Percentiles rank a stretch among this genome's conserved stretches.
phyloP scores from a whole-genome alignment of 2,113 vertebrate genomes.

The Syngnathus typhle region DNA sequence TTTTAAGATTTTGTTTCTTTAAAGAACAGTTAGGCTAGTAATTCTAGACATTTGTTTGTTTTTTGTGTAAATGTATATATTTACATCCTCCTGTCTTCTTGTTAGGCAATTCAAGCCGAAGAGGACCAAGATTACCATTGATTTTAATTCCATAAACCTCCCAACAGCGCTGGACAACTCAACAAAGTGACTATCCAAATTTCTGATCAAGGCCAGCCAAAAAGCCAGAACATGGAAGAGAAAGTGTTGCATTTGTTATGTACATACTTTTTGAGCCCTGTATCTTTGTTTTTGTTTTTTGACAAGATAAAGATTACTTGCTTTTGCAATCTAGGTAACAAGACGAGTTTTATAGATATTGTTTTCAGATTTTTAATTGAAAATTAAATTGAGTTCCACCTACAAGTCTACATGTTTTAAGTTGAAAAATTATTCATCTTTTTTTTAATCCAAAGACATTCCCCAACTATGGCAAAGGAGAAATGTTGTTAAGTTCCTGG shows the following conservation, averaged over 20 bases:
- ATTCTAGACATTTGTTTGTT: neutral
- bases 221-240: neutral
- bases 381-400: neutral
- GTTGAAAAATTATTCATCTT: neutral
- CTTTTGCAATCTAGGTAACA: neutral
- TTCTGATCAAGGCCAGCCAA: slow-evolving; percentile 27
- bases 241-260: neutral
- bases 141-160: slow-evolving; percentile 62
- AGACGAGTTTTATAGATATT: neutral
- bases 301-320: neutral
- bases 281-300: neutral
- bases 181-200: slow-evolving; percentile 52
- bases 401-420: neutral
- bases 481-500: neutral
- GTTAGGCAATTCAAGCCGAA: slow-evolving; percentile 55
- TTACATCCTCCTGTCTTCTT: slow-evolving; percentile 16
- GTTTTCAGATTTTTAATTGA: neutral
- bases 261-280: neutral
- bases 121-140: slow-evolving; percentile 54
- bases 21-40: no score
- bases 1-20: no score
- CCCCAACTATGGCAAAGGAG: neutral
- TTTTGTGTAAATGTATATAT: neutral
- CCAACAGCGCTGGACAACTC: slow-evolving; percentile 15
- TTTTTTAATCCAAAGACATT: neutral